Conservation (phyloP, 2,113 vertebrate genomes). For the Ailurus styani region DNA sequence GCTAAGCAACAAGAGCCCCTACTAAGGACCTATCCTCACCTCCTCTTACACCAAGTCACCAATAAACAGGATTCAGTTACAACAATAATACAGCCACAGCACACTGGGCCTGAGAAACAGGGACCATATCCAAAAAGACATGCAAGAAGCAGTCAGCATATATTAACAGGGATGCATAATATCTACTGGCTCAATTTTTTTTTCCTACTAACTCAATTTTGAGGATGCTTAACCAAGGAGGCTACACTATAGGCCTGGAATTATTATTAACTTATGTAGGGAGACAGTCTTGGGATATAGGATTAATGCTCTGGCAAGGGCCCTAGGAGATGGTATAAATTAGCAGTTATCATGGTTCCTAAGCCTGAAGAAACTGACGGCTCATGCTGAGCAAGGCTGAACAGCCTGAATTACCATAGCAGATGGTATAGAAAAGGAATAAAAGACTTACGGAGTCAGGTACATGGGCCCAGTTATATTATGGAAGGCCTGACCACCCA, state of each 20-base stretch:
- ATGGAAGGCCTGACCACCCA: background rate
- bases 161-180: background rate
- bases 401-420: background rate
- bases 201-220: background rate
- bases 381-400: background rate
- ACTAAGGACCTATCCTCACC: background rate
- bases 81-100: background rate
- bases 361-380: background rate
- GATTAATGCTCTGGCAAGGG: background rate
- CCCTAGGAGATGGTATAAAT: background rate
- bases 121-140: background rate
- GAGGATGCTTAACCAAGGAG: background rate
- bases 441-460: background rate
- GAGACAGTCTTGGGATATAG: background rate
- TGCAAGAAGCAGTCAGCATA: background rate
- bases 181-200: background rate
- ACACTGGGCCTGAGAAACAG: background rate
- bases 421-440: background rate
- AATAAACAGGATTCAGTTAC: background rate
- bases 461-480: background rate
- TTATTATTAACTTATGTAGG: background rate
- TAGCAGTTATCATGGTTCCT: background rate
- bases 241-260: background rate
- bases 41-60: background rate
- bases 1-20: background rate